These are phyloP conservation scores for Neocloeon triangulifer DNA, from an alignment of 1,140 invertebrate species.

Conservation along the genomic window DNA sequence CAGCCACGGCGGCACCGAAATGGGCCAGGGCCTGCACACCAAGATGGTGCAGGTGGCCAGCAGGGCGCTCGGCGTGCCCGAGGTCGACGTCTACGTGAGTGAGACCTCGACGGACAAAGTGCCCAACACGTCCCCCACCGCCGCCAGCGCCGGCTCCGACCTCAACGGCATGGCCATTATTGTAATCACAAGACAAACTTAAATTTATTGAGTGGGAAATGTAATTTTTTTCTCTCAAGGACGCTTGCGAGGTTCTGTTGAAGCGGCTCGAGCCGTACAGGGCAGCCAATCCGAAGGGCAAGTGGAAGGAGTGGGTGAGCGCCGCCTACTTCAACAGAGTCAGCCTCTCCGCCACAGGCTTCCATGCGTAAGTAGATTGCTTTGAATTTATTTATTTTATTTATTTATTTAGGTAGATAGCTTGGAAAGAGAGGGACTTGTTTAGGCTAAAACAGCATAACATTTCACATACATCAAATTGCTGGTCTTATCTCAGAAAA, in stretches of 20 bases:
- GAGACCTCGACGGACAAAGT: conserved; percentile 87
- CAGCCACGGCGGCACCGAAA: conserved; percentile 82
- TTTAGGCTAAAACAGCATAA: too few relatives aligned
- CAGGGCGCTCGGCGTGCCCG: conserved; percentile 42
- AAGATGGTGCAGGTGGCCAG: conserved; percentile 84
- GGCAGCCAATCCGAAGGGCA: conserved; percentile 48
- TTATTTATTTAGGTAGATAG: too few relatives aligned
- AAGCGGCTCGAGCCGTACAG: conserved; percentile 56
- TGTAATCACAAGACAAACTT: too few relatives aligned
- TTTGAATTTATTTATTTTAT: neutral
- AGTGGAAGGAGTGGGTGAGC: conserved; percentile 68
- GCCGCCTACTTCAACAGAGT: conserved; percentile 60
- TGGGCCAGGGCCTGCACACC: conserved; percentile 89
- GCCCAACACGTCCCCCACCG: conserved; percentile 80
- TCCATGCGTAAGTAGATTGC: conserved; percentile 31
- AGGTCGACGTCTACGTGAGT: conserved; percentile 58
- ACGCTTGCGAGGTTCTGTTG: conserved; percentile 59
- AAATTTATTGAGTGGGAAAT: conserved; percentile 2
- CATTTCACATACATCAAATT: too few relatives aligned
- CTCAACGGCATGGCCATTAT: conserved; percentile 87
- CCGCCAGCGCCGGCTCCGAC: conserved; percentile 78
- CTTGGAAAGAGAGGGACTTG: too few relatives aligned
- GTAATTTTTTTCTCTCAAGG: conserved; percentile 18
- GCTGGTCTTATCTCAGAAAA: too few relatives aligned
- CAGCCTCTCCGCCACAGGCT: conserved; percentile 66